Evolutionary conservation across 2,797 vertebrate species (phyloP), one percentile per base, ranked within the genome.

Genomic region (Rhinophrynus dorsalis): DNA sequence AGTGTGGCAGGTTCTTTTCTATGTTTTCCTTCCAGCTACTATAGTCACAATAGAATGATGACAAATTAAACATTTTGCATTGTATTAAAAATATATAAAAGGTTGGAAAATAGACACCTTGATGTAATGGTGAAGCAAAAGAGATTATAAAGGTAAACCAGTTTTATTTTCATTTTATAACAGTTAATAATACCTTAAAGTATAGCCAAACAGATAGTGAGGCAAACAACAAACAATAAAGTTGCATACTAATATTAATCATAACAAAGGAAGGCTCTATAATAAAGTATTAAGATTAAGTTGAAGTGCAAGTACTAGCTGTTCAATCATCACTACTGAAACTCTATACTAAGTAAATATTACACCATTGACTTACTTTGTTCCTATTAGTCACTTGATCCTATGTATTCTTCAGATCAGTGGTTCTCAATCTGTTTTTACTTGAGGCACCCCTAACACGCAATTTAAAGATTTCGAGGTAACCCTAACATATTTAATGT

Each of bases 161-260:
- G 38, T 40, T 38, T 50, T 50, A 27, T 50, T 24, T 27, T 26
- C 13, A 7, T 27, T 13, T 3, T 7, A 24, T 12, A 17, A 50
- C 47, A 26, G 27, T 50, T 3, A 21, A 69, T 48, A 61, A 38
- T 45, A 33, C 47, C 23, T 59, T 61, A 44, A 63, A 45, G 38
- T 51, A 70, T 42, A 55, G 15, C 37, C 58, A 62, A 62, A 62
- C 58, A 70, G 5, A 55, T 8, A 54, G 2, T 33, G 45, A 17
- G 26, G 10, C 5, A 10, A 52, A 32, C 12, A 17, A 33, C 32
- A 42, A 42, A n/a, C 10, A n/a, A n/a, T n/a, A 17, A 17, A 8
- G 26, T 20, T 45, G 27, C 32, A 10, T 10, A 23, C 45, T 42
- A 30, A 37, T 54, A 54, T 38, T 24, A 18, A 62, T 11, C n/a